Base-by-base conservation (phyloP, 2,797 vertebrate genomes). In the Phoebastria nigripes region DNA sequence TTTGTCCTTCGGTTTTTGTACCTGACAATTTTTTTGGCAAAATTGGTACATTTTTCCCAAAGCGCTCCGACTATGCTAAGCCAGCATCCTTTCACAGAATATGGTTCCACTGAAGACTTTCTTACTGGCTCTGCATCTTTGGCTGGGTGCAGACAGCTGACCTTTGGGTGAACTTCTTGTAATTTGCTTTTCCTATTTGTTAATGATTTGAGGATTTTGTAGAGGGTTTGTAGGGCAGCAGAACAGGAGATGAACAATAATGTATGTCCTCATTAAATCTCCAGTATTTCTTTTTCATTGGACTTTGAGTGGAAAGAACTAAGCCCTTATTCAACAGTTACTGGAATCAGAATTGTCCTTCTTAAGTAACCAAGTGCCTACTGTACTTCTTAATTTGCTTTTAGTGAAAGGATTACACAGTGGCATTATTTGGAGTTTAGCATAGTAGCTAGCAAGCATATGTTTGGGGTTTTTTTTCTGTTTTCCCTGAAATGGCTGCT, bases 111-210 rank as follows among this genome's bases (percentile, higher is more conserved):
- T 58, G 54, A 77, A 41, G 41, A 77, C 56, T 67, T 91, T 25
- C 20, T 85, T 47, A 14, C 47, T 58, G 70, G 55, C n/a, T 41
- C 39, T 80, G 61, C 18, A 6, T 49, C 72, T 93, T 61, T 71
- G 63, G 18, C 70, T 77, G 65, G 42, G 46, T 76, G 65, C 71
- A 94, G 70, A 52, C 44, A 94, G 39, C 62, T 94, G 89, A 67
- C 85, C 93, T 92, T 88, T 90, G 29, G 69, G 59, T 74, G 62
- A 93, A 84, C 76, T 92, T 58, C 47, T 17, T 67, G 70, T 61
- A 59, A 67, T 84, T 93, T 95, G 31, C 81, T 93, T 93, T 94
- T 94, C 83, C 70, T 92, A 17, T 78, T 92, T 63, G 44, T 93
- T 95, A 82, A 65, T 70, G 26, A 73, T 76, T 90, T 70, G 84